Evolutionary conservation across 2,113 vertebrate genomes (phyloP), one percentile per base, ranked within the genome.

Genomic region (Gobiocypris rarus): DNA sequence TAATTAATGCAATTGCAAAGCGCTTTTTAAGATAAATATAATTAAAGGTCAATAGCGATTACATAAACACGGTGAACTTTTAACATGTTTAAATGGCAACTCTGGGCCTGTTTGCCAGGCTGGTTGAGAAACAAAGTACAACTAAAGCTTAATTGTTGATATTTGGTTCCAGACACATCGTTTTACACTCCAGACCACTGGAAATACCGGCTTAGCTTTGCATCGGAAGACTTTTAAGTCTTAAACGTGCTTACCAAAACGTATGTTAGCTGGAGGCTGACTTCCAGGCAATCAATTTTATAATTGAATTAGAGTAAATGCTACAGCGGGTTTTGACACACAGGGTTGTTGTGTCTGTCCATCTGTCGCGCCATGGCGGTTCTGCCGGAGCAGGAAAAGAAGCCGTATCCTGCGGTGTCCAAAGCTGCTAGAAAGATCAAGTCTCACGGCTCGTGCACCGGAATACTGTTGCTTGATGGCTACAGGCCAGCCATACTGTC

Each of bases 11-110:
- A 86, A 87, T 89, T 83, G 83, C 83, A 84, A 84, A 91, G 82
- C 84, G 65, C 76, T 86, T 88, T 83, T 75, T 88, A 89, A 86
- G 69, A 83, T 80, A 89, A 87, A 91, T 91, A 83, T 75, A 88
- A 89, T 87, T 85, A 86, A 86, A 89, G 75, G 89, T 88, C 86
- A 85, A 87, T 89, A 87, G 86, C 84, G 69, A 80, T 88, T 86
- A 88, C 56, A 84, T 65, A 82, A 88, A 84, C 73, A 65, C 84
- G 13, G 84, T 76, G 48, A 83, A 85, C 81, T 74, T 86, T 85
- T 70, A 82, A 76, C 50, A 67, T 48, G 73, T 82, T 67, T 83
- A 86, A 65, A 78, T 56, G 73, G 45, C 45, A 38, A 26, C 34
- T 61, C 43, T 67, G 11, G 22, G 34, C 2, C 63, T 38, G 28